A percentile compares a stretch with the other conserved stretches of the same genome.
These are phyloP conservation scores for Brachionus angularis DNA, from an alignment of 1,140 invertebrate genomes.

Conservation along the genomic window DNA sequence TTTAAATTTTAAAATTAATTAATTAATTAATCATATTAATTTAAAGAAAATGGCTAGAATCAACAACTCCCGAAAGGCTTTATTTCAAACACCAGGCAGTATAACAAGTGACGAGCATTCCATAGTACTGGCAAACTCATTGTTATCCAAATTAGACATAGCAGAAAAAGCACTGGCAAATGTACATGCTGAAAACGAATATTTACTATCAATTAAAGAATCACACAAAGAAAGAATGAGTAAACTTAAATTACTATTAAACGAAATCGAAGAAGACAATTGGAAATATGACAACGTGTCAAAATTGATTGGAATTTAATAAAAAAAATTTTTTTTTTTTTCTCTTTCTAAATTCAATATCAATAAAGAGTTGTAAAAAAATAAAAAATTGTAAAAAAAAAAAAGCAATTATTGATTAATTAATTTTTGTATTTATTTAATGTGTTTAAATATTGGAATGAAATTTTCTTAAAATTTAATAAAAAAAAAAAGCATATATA, in stretches of 20 bases:
- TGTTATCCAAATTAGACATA: constrained; percentile 38
- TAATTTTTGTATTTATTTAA: too few relatives aligned
- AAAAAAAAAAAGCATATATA: too few relatives aligned
- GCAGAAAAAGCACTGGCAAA: constrained; percentile 42
- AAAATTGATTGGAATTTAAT: constrained; percentile 33
- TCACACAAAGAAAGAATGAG: constrained; percentile 34
- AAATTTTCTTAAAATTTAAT: too few relatives aligned
- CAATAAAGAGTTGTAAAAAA: too few relatives aligned
- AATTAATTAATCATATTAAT: neutral
- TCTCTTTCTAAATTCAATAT: too few relatives aligned
- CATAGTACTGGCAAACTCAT: neutral
- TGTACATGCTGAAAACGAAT: constrained; percentile 40
- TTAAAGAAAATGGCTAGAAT: constrained; percentile 20
- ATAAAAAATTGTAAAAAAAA: too few relatives aligned
- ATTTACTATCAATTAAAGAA: constrained; percentile 22
- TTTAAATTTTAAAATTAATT: neutral
- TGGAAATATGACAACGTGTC: constrained; percentile 35
- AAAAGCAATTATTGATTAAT: too few relatives aligned
- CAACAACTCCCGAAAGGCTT: constrained; percentile 32
- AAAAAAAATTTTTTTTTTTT: too few relatives aligned
- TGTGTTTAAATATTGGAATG: too few relatives aligned
- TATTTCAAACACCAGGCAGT: constrained; percentile 32
- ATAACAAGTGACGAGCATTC: constrained; percentile 10
- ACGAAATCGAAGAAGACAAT: constrained; percentile 39
- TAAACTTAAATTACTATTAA: constrained; percentile 5